These are phyloP conservation scores for Platalea minor DNA, from an alignment of 2,797 vertebrate genomes.

Conservation along the genomic window DNA sequence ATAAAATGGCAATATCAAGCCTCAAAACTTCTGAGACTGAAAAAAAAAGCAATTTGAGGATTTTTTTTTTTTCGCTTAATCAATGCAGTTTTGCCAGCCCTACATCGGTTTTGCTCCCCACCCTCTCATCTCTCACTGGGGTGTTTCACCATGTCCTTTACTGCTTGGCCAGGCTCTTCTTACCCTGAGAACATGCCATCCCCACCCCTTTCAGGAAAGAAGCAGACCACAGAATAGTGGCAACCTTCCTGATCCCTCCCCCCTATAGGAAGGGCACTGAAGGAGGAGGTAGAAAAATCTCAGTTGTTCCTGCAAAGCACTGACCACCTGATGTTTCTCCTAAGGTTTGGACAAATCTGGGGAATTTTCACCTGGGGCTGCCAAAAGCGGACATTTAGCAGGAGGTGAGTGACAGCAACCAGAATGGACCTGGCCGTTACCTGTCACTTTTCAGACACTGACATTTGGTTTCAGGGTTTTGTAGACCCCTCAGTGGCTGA, in stretches of 20 bases:
- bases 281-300: rapidly evolving
- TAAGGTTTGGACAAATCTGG: not conserved
- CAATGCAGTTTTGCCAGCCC: not conserved
- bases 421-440: not conserved
- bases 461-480: not conserved
- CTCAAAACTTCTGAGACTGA: not conserved
- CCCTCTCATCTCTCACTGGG: not conserved
- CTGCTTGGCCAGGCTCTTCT: not conserved
- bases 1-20: not conserved
- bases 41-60: not conserved
- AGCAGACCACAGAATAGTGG: not conserved
- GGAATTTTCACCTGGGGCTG: not conserved
- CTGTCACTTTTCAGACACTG: not conserved
- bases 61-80: not conserved
- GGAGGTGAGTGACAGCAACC: not conserved
- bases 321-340: not conserved
- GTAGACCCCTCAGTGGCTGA: not conserved
- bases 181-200: not conserved
- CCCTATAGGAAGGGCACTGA: not conserved
- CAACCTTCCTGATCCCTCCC: not conserved
- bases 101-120: not conserved
- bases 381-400: not conserved
- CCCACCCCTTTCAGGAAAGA: not conserved
- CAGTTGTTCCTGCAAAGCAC: rapidly evolving
- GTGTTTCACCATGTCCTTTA: not conserved